Base-by-base conservation (phyloP, 2,888 invertebrate species). In the Drosophila mercatorum region DNA sequence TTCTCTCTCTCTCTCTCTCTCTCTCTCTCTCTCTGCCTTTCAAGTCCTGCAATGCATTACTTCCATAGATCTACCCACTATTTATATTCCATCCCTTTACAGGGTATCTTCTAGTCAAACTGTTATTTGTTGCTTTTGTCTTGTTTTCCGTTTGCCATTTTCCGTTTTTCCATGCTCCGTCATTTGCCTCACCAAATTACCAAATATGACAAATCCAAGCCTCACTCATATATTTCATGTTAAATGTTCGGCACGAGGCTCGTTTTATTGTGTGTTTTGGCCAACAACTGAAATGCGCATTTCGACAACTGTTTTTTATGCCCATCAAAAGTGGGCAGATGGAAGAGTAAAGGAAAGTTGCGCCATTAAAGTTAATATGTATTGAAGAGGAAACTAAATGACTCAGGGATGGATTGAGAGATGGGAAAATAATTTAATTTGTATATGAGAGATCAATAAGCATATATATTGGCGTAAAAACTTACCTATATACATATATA, bases 121-220 rank as follows among this genome's bases (percentile, higher is more conserved):
- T 51, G 6, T 17, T 40, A 40, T 26, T 17, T 7, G 7, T 28
- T 26, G 17, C 10, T 51, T 34, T 11, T 3, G 34, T 4, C 34
- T 51, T 51, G 17, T 51, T 51, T 36, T 51, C 51, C 36, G 17
- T 36, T 51, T 51, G 8, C 34, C 17, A 12, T 34, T 44, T 47
- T 22, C 34, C 5, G n/a, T 5, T 34, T 40, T 44, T 26, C 44
- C 14, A 41, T n/a, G 40, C 34, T n/a, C 34, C 34, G 51, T 17
- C 17, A 51, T 51, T 51, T 22, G 3, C 51, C 12, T 6, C 17
- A 36, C 34, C 26, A 38, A 49, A 77, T 72, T 68, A 40, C 59
- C 43, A 51, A 77, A 72, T 64, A 53, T 78, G 74, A 73, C 61
- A 73, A 78, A 61, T 51, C 41, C 46, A 60, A 68, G 46, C 40